Base-by-base conservation (phyloP, 2,888 invertebrate species). In the Ptychoptera albimana region DNA sequence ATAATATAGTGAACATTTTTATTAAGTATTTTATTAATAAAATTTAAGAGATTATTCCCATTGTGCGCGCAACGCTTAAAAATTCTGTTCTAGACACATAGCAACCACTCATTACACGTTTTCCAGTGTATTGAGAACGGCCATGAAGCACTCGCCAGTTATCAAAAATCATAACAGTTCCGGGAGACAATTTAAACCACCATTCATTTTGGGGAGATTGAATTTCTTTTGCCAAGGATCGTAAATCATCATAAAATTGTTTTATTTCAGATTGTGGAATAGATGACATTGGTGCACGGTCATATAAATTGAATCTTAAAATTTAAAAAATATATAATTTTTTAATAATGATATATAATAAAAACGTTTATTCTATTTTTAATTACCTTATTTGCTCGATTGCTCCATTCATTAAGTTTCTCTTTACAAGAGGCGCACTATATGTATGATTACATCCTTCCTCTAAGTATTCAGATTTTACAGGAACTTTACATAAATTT, bases 61-160 rank as follows among this genome's bases (percentile, higher is more conserved):
- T 55, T 1, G 60, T 53, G 14, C 75, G 58, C 1, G 79, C 79
- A 54, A 67, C 72, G 53, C 79, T 75, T 42, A 74, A 57, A 67
- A 74, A 80, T 59, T 80, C 82, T 46, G 79, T 78, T 39, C 82
- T 69, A 7, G 77, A 67, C 30, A 86, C 70, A 61, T 87, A 87
- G 51, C 81, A 77, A 1, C 85, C 84, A 43, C 73, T 69, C 54
- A 87, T 66, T 14, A 71, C 64, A 36, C 87, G 70, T 8, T 60
- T 64, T 0, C 86, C 86, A 1, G 73, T 70, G 56, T 80, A 87
- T 0, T 70, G 71, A 1, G 73, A 71, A 40, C 86, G 69, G 0
- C 84, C 86, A 53, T 88, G 87, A 2, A 84, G 62, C 2, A 84
- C 69, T 44, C 87, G 69, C 73, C 82, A 86, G 63, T 87, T 87